These are phyloP conservation scores for Andricus grossulariae DNA, from an alignment of 1,140 invertebrate species.

Conservation along the genomic window DNA sequence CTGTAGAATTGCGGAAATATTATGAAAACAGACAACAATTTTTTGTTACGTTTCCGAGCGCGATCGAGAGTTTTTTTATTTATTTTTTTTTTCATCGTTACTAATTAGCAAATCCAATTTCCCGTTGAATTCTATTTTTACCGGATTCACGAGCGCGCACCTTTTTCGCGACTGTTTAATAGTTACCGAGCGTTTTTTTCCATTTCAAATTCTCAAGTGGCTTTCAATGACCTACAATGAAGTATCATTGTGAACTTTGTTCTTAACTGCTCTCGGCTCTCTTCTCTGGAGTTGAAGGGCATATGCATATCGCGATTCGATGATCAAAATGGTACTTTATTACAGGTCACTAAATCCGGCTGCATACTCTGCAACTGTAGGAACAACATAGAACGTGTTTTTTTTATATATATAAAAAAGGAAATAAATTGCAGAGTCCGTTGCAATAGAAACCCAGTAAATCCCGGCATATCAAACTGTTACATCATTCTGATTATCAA, in stretches of 20 bases:
- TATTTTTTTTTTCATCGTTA: no score
- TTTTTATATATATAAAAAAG: no score
- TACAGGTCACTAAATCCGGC: slow-evolving; percentile 17
- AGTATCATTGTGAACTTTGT: slow-evolving; percentile 12
- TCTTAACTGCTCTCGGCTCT: slow-evolving; percentile 10
- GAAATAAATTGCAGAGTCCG: no score
- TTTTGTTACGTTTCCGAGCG: no score
- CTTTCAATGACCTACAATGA: slow-evolving; percentile 2
- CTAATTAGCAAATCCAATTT: neutral
- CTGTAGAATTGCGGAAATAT: no score
- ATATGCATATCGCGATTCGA: slow-evolving; percentile 1
- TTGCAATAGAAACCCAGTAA: no score
- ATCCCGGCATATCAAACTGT: no score
- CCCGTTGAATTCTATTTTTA: slow-evolving; percentile 7
- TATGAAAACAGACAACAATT: no score
- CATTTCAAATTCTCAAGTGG: neutral
- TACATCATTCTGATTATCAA: no score
- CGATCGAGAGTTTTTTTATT: no score
- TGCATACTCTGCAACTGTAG: no score
- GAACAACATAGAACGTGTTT: no score
- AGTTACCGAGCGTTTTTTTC: neutral
- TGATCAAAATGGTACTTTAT: slow-evolving; percentile 13
- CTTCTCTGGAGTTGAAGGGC: neutral
- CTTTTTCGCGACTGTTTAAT: neutral
- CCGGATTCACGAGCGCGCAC: neutral